These are phyloP conservation scores for Brachypalpus laphriformis DNA, from an alignment of 2,888 invertebrate genomes.

Conservation along the genomic window DNA sequence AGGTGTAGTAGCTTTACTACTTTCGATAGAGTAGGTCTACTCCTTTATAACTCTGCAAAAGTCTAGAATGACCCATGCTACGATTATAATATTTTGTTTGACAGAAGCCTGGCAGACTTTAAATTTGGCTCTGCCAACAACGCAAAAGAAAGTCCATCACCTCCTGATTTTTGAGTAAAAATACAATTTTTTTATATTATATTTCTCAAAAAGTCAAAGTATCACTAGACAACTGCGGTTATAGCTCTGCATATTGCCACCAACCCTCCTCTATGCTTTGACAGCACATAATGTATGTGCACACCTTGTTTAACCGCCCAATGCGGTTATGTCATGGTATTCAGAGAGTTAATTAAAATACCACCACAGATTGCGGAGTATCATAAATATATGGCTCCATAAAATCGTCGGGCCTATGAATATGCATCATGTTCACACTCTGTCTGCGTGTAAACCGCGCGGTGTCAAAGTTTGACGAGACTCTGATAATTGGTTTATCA, in stretches of 20 bases:
- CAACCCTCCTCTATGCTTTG: neutral
- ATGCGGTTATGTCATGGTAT: conserved; percentile 41
- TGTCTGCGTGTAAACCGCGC: conserved; percentile 48
- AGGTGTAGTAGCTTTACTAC: too few relatives aligned
- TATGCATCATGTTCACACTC: conserved; percentile 49
- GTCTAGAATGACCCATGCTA: too few relatives aligned
- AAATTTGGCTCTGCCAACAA: too few relatives aligned
- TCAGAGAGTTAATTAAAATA: conserved; percentile 70
- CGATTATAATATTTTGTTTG: too few relatives aligned
- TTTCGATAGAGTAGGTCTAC: too few relatives aligned
- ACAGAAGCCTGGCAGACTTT: too few relatives aligned
- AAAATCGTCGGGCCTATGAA: conserved; percentile 20
- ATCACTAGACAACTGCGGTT: conserved; percentile 23
- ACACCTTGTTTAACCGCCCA: conserved; percentile 12
- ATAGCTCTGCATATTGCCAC: neutral
- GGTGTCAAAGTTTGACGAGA: conserved; percentile 69
- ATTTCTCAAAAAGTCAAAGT: conserved; percentile 27
- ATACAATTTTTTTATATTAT: neutral
- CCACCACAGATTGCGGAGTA: conserved; percentile 66
- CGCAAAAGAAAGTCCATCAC: too few relatives aligned
- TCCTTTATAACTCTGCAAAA: too few relatives aligned
- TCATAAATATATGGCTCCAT: conserved; percentile 59
- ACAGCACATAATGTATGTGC: conserved; percentile 18
- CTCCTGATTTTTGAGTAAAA: too few relatives aligned
- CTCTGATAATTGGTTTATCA: conserved; percentile 68